Conservation (phyloP, 2,797 vertebrate species). For the Paramormyrops hopkinsi region DNA sequence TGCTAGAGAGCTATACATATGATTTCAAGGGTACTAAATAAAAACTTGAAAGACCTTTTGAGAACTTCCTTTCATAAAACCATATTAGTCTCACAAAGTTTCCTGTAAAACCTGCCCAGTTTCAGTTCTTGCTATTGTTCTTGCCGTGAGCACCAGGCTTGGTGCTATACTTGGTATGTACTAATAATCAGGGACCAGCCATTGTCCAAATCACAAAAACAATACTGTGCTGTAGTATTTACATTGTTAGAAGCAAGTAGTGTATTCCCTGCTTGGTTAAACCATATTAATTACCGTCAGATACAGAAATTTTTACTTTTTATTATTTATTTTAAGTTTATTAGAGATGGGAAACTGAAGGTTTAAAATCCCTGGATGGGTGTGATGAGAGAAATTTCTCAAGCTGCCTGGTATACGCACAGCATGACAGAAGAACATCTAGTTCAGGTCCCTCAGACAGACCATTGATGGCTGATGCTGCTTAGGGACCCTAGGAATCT, state of each 20-base stretch:
- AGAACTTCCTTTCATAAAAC: constrained; percentile 2
- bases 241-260: neutral
- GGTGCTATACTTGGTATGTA: neutral
- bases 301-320: neutral
- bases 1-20: neutral
- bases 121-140: neutral
- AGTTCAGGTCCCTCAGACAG: neutral
- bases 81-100: neutral
- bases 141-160: neutral
- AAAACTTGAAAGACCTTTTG: neutral
- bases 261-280: neutral
- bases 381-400: neutral
- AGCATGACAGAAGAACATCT: neutral
- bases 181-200: neutral
- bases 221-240: neutral
- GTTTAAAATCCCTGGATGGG: neutral
- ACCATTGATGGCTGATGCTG: neutral
- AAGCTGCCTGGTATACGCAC: neutral
- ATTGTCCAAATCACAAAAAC: neutral
- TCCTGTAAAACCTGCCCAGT: neutral
- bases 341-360: neutral
- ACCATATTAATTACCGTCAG: neutral
- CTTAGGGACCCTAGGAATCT: neutral
- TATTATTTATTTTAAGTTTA: neutral
- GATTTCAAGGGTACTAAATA: constrained; percentile 12